Conservation (phyloP, 92 coral and sea anemone genomes). For the Actinernus sp. region DNA sequence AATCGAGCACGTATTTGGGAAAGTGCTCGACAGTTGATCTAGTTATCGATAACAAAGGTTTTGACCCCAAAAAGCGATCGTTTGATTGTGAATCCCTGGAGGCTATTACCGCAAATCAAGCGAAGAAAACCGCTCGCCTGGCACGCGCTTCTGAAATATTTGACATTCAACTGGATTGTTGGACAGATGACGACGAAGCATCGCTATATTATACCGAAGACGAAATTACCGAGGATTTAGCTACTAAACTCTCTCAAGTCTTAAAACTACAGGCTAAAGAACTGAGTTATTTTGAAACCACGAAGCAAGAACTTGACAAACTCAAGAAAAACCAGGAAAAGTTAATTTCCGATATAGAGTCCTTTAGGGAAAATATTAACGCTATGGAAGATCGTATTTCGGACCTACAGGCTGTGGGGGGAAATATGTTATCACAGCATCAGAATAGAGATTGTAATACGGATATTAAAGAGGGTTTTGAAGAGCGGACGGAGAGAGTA, state of each 20-base stretch:
- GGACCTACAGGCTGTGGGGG: conserved; percentile 68
- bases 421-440: conserved; percentile 28
- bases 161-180: conserved; percentile 48
- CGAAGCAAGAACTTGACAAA: conserved; percentile 36
- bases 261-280: conserved; percentile 70
- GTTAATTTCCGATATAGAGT: conserved; percentile 36
- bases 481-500: neutral
- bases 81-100: conserved; percentile 69
- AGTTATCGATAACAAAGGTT: conserved; percentile 10
- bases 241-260: conserved; percentile 47
- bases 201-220: conserved; percentile 57
- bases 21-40: conserved; percentile 11
- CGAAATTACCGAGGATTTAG: conserved; percentile 63
- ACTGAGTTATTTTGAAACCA: conserved; percentile 28
- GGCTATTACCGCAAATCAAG: conserved; percentile 46
- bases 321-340: conserved; percentile 38
- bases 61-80: conserved; percentile 42
- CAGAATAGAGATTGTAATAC: neutral
- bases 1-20: neutral
- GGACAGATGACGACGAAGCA: conserved; percentile 56
- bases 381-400: conserved; percentile 56
- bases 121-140: conserved; percentile 48
- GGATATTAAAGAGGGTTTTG: neutral
- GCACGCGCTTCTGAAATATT: conserved; percentile 71
- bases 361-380: conserved; percentile 40